A percentile compares a stretch with the other conserved stretches of the same genome.
phyloP scores from a whole-genome alignment of 2,888 invertebrate genomes.

The Rapana venosa region DNA sequence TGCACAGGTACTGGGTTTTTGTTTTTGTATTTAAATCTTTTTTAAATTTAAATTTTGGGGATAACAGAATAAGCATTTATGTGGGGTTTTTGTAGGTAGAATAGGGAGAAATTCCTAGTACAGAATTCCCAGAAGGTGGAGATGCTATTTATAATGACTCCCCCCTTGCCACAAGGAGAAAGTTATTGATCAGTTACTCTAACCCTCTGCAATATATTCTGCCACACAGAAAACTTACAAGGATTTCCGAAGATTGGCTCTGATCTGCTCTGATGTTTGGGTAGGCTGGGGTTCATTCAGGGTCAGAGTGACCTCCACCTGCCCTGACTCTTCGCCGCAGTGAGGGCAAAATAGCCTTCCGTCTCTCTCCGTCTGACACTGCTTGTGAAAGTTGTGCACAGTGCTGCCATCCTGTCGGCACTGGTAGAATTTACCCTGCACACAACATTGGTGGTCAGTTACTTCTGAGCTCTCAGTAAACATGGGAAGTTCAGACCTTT shows the following conservation, averaged over 20 bases:
- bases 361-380: slow-evolving; percentile 83
- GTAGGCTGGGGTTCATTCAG: slow-evolving; percentile 80
- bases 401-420: slow-evolving; percentile 82
- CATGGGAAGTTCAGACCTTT: too few relatives aligned
- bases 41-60: too few relatives aligned
- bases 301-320: slow-evolving; percentile 82
- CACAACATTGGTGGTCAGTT: neutral
- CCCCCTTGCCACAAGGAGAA: too few relatives aligned
- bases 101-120: too few relatives aligned
- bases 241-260: slow-evolving; percentile 37
- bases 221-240: slow-evolving; percentile 24
- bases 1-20: too few relatives aligned
- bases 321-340: slow-evolving; percentile 83
- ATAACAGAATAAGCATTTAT: too few relatives aligned
- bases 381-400: slow-evolving; percentile 90
- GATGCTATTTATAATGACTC: too few relatives aligned
- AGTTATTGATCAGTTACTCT: neutral
- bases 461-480: too few relatives aligned
- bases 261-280: slow-evolving; percentile 37
- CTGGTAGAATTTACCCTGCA: slow-evolving; percentile 89
- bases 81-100: too few relatives aligned
- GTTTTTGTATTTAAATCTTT: too few relatives aligned
- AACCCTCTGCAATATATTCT: neutral
- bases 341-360: slow-evolving; percentile 85
- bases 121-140: too few relatives aligned